These are phyloP conservation scores for Phaedon cochleariae DNA, from an alignment of 2,888 invertebrate species.

Conservation along the genomic window DNA sequence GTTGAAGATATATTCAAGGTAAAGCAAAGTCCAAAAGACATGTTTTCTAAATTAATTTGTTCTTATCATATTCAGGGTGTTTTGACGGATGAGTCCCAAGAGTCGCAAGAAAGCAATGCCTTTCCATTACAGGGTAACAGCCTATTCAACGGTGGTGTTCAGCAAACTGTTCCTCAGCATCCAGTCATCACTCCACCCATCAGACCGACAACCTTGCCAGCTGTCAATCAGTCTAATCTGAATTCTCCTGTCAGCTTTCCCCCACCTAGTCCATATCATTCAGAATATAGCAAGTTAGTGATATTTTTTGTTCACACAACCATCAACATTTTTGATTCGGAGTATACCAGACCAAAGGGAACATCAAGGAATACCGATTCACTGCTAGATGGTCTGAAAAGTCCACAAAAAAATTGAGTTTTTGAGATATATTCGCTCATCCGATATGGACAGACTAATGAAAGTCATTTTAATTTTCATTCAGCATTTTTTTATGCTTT, in stretches of 20 bases:
- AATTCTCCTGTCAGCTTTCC: slow-evolving; percentile 78
- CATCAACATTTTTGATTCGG: background rate
- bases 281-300: slow-evolving; percentile 82
- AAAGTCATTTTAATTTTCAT: too few relatives aligned
- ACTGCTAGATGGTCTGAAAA: too few relatives aligned
- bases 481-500: too few relatives aligned
- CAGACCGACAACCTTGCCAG: slow-evolving; percentile 63
- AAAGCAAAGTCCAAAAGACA: slow-evolving; percentile 16
- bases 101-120: slow-evolving; percentile 78
- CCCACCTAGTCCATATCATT: slow-evolving; percentile 79
- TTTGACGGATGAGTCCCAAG: slow-evolving; percentile 83
- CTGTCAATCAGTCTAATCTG: slow-evolving; percentile 64
- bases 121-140: slow-evolving; percentile 54
- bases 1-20: slow-evolving; percentile 90
- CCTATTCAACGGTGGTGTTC: slow-evolving; percentile 29
- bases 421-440: too few relatives aligned
- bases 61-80: slow-evolving; percentile 67
- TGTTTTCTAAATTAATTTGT: background rate
- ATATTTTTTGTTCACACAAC: background rate
- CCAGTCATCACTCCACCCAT: slow-evolving; percentile 50
- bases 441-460: too few relatives aligned
- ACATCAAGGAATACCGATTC: too few relatives aligned
- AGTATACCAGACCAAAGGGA: too few relatives aligned
- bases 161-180: slow-evolving; percentile 41
- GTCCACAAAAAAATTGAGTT: too few relatives aligned